These are phyloP conservation scores for Psittacula cyanocephala DNA, from an alignment of 2,113 vertebrate species.

Conservation along the genomic window DNA sequence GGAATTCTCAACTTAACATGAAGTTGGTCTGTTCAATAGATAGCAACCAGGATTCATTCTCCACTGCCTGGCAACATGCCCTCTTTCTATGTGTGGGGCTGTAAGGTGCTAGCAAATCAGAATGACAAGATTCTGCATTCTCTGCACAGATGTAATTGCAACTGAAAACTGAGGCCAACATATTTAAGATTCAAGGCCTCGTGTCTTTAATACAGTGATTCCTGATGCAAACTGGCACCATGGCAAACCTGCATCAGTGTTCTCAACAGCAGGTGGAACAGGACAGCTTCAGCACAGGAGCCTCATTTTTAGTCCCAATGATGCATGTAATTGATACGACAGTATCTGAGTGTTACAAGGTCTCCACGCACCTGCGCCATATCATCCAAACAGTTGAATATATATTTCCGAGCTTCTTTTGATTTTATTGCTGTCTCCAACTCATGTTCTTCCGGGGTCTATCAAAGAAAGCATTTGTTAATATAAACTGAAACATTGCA, in stretches of 20 bases:
- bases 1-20: neutral
- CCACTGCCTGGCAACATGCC: neutral
- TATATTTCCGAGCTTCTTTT: constrained; percentile 97
- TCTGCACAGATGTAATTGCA: neutral
- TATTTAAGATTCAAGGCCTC: neutral
- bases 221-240: neutral
- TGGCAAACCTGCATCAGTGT: neutral
- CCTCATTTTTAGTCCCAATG: neutral
- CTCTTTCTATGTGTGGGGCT: neutral
- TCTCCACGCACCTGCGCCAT: constrained; percentile 90
- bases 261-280: neutral
- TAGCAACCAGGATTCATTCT: neutral
- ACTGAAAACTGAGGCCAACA: neutral
- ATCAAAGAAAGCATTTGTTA: neutral
- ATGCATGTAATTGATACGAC: neutral
- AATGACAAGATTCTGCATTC: neutral
- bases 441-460: constrained; percentile 96
- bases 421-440: constrained; percentile 97
- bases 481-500: neutral
- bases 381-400: constrained; percentile 98
- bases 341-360: neutral
- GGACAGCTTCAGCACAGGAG: neutral
- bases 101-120: neutral
- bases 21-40: neutral
- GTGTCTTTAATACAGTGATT: neutral